Evolutionary conservation across 2,888 invertebrate genomes (phyloP), one percentile per base, ranked within the genome.

Genomic region (Agriopis leucophaearia): DNA sequence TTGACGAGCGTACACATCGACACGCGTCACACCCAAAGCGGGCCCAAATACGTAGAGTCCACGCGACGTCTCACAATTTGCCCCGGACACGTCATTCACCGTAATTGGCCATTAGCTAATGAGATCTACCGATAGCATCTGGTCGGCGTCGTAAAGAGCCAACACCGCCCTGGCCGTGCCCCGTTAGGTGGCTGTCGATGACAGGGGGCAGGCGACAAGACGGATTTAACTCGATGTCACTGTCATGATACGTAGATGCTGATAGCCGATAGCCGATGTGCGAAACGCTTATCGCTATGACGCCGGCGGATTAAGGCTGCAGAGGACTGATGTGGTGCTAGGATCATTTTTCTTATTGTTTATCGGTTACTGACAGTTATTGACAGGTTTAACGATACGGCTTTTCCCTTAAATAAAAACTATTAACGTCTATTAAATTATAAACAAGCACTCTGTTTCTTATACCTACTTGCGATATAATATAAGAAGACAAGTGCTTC

Each of bases 31-130:
- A 68, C 64, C 56, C 60, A 45, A 69, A 60, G 56, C 64, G 60
- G 64, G 45, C 64, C 64, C 68, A 60, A 69, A 66, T 64, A 52
- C 50, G 65, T 69, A 38, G 57, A 57, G 36, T 6, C 18, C 61
- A 15, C 15, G n/a, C 51, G 18, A 45, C 56, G 64, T 57, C 58
- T 35, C 57, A 69, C 75, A 75, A 88, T 88, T 87, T 88, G 90
- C 88, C 88, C 90, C 90, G 92, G 91, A 92, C 90, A 86, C 88
- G 92, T 92, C 93, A 84, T 83, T 92, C 92, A 86, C 78, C 77
- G 88, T 91, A 93, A 93, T 92, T 92, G 81, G 81, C 83, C 82
- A 89, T 89, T 89, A 89, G 82, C 88, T 77, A 78, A 86, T 85
- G 85, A 85, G 83, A 82, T 82, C 56, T 69, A 35, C 44, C 81